Evolutionary conservation across 1,140 invertebrate genomes (phyloP).

Genomic region (Odontomachus brunneus): DNA sequence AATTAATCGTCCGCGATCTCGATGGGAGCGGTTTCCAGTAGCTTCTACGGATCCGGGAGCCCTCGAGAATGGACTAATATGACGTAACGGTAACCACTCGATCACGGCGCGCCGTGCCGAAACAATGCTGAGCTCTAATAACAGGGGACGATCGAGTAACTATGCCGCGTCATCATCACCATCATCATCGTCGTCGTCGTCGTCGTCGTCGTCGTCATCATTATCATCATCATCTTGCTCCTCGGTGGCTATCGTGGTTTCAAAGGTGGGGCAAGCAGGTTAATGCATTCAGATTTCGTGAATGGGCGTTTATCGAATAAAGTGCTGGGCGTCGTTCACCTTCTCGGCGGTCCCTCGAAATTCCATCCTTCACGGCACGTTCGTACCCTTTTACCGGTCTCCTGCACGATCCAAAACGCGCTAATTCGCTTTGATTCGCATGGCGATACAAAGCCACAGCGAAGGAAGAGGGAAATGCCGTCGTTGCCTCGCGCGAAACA

Average conservation of each 20-base stretch:
- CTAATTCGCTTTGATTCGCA: conserved; percentile 2
- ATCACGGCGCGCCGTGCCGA: conserved; percentile 56
- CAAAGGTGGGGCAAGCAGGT: conserved; percentile 60
- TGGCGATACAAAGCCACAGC: background rate
- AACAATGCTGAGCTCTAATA: conserved; percentile 69
- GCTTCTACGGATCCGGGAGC: conserved; percentile 45
- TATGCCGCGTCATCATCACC: conserved; percentile 69
- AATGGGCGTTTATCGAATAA: conserved; percentile 74
- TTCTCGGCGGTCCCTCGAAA: conserved; percentile 57
- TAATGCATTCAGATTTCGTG: conserved; percentile 74
- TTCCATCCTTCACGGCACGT: conserved; percentile 37
- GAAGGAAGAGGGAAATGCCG: background rate
- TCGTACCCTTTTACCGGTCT: conserved; percentile 20
- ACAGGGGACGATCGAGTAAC: conserved; percentile 68
- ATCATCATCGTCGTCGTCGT: conserved; percentile 8
- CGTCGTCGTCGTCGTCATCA: conserved; percentile 1
- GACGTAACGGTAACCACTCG: conserved; percentile 64
- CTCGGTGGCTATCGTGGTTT: conserved; percentile 37
- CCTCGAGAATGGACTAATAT: conserved; percentile 50
- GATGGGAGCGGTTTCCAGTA: conserved; percentile 43
- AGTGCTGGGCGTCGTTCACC: conserved; percentile 75
- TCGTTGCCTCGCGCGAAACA: too few relatives aligned
- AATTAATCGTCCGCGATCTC: conserved; percentile 12
- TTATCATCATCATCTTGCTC: conserved; percentile 20
- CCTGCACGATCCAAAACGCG: background rate